phyloP scores from a whole-genome alignment of 92 coral and sea anemone species.

The Epizoanthus rinbou region DNA sequence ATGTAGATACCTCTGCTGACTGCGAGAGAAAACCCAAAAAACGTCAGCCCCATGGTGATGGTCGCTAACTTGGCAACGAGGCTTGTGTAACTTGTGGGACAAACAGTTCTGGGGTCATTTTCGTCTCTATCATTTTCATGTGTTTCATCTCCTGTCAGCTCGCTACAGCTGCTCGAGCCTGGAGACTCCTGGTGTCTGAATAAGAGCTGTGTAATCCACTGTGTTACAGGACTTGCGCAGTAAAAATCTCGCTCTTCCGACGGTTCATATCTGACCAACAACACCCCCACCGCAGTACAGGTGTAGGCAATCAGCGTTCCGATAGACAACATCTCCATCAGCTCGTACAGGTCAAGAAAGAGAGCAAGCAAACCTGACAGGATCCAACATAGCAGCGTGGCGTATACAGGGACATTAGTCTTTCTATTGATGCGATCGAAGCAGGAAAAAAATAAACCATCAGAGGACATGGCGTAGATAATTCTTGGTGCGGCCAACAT shows the following conservation, averaged over 20 bases:
- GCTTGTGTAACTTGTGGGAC: conserved; percentile 14
- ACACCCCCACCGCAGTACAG: conserved; percentile 69
- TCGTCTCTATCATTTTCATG: conserved; percentile 25
- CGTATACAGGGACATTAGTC: conserved; percentile 64
- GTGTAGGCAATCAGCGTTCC: conserved; percentile 88
- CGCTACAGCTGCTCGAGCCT: conserved; percentile 8
- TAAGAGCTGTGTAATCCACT: conserved; percentile 31
- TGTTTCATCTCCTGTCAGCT: conserved; percentile 15
- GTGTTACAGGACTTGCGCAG: conserved; percentile 28
- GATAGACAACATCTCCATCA: conserved; percentile 84
- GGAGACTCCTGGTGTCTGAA: conserved; percentile 22
- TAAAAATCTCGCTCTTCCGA: not conserved
- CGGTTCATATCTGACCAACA: conserved; percentile 75
- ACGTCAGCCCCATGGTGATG: conserved; percentile 13
- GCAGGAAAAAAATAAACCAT: conserved; percentile 67
- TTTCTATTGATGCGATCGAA: conserved; percentile 55
- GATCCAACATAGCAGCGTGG: conserved; percentile 65
- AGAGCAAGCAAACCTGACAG: conserved; percentile 61
- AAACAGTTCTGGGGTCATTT: conserved; percentile 10
- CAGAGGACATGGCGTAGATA: conserved; percentile 82
- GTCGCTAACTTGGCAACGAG: conserved; percentile 18
- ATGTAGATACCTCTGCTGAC: conserved; percentile 35
- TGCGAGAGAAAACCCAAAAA: conserved; percentile 37
- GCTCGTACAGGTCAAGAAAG: conserved; percentile 60
- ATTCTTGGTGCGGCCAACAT: conserved; percentile 75